These are phyloP conservation scores for Philereme vetulata DNA, from an alignment of 2,888 invertebrate species.

Conservation along the genomic window DNA sequence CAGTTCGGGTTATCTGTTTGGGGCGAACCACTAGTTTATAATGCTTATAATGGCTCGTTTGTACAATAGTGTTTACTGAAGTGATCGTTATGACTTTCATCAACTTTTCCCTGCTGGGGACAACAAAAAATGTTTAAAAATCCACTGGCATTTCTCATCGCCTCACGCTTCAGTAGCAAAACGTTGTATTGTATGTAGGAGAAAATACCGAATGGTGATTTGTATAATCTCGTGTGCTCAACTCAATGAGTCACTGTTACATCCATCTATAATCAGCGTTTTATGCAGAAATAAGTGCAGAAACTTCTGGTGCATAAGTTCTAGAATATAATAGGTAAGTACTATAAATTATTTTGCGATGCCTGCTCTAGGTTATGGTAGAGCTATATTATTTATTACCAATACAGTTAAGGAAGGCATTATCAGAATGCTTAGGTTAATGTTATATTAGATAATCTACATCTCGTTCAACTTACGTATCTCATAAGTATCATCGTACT, in stretches of 20 bases:
- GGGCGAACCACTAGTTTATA: neutral
- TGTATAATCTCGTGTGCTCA: slow-evolving; percentile 17
- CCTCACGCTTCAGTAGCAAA: slow-evolving; percentile 22
- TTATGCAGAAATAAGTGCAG: neutral
- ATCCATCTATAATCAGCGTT: neutral
- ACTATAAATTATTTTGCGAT: no score
- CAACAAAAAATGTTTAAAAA: slow-evolving; percentile 13
- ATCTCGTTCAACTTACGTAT: no score
- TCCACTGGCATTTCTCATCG: slow-evolving; percentile 9
- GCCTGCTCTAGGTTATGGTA: no score
- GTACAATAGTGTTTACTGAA: slow-evolving; percentile 1
- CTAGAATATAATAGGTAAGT: no score
- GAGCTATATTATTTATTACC: no score
- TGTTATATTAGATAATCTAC: no score
- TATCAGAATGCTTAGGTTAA: no score
- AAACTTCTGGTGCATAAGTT: neutral
- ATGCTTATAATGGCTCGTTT: slow-evolving; percentile 4
- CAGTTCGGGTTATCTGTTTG: no score
- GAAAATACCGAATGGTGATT: slow-evolving; percentile 55
- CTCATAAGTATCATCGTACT: no score
- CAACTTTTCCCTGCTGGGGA: slow-evolving; percentile 10
- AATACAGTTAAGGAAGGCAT: no score
- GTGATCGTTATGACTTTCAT: slow-evolving; percentile 13
- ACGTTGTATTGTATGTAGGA: slow-evolving; percentile 46
- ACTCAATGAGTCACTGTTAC: slow-evolving; percentile 6